A percentile compares a stretch with the other conserved stretches of the same genome.
These are phyloP conservation scores for Thumatha senex DNA, from an alignment of 2,888 invertebrate genomes.

Conservation along the genomic window DNA sequence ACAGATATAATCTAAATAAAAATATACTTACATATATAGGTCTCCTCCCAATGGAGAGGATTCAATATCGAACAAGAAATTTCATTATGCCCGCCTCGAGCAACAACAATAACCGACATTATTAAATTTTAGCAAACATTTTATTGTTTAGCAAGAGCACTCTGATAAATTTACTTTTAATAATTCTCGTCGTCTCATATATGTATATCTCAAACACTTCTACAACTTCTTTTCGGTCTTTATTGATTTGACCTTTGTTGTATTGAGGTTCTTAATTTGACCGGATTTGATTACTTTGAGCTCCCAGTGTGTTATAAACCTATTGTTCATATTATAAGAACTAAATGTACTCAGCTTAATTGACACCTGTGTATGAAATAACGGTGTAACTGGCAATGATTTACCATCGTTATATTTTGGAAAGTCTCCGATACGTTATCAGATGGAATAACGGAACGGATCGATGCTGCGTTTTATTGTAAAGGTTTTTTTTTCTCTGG, in stretches of 20 bases:
- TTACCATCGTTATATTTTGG: conserved; percentile 17
- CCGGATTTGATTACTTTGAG: not conserved
- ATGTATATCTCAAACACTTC: no score
- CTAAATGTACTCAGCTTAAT: no score
- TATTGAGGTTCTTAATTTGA: no score
- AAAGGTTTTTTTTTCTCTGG: not conserved
- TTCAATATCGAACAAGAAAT: not conserved
- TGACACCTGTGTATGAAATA: conserved; percentile 26
- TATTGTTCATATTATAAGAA: conserved; percentile 36
- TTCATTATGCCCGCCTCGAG: not conserved
- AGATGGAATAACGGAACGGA: conserved; percentile 8
- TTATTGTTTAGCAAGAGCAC: not conserved
- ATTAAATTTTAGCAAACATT: not conserved
- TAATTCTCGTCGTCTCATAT: not conserved
- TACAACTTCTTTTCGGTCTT: no score
- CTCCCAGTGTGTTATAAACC: conserved; percentile 8
- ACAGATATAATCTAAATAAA: no score
- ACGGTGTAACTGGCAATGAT: conserved; percentile 18
- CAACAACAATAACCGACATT: not conserved
- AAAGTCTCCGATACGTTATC: conserved; percentile 13
- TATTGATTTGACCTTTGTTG: no score
- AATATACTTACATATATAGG: no score
- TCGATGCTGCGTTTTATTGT: not conserved
- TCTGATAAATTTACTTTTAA: no score
- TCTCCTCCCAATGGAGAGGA: no score